A percentile compares a stretch with the other conserved stretches of the same genome.
Conservation (phyloP, 2,888 invertebrate species). For the Andrena fulva region DNA sequence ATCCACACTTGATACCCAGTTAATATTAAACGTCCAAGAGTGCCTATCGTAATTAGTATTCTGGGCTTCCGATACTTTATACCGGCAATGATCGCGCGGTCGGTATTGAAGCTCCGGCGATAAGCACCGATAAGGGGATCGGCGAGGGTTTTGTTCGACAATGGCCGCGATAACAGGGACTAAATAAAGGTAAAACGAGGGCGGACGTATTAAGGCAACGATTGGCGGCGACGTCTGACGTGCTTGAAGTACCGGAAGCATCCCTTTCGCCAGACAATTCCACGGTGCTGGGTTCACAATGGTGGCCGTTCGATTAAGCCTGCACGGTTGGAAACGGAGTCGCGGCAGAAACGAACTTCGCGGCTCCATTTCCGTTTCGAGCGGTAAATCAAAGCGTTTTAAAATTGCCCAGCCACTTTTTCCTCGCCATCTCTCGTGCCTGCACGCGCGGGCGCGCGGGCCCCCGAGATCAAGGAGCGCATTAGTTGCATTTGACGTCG, state of each 20-base stretch:
- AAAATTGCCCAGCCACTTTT: slow-evolving; percentile 72
- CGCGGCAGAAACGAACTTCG: slow-evolving; percentile 75
- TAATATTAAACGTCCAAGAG: background rate
- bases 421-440: too few species aligned
- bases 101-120: background rate
- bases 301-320: slow-evolving; percentile 68
- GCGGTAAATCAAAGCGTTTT: slow-evolving; percentile 82
- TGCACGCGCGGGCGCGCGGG: background rate
- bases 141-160: slow-evolving; percentile 26
- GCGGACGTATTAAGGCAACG: slow-evolving; percentile 44
- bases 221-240: slow-evolving; percentile 64
- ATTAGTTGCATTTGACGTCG: slow-evolving; percentile 83
- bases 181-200: slow-evolving; percentile 53
- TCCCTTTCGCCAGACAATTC: slow-evolving; percentile 59
- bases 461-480: slow-evolving; percentile 77
- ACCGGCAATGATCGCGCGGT: background rate
- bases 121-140: slow-evolving; percentile 10
- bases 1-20: background rate
- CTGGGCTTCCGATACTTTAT: background rate
- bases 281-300: slow-evolving; percentile 51
- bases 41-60: background rate
- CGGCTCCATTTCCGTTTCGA: slow-evolving; percentile 78
- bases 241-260: slow-evolving; percentile 55
- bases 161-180: slow-evolving; percentile 16
- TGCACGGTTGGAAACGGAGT: slow-evolving; percentile 53